Percentiles rank a stretch among this genome's conserved stretches.
Conservation (phyloP, 2,888 invertebrate genomes). For the Erebia epiphron region DNA sequence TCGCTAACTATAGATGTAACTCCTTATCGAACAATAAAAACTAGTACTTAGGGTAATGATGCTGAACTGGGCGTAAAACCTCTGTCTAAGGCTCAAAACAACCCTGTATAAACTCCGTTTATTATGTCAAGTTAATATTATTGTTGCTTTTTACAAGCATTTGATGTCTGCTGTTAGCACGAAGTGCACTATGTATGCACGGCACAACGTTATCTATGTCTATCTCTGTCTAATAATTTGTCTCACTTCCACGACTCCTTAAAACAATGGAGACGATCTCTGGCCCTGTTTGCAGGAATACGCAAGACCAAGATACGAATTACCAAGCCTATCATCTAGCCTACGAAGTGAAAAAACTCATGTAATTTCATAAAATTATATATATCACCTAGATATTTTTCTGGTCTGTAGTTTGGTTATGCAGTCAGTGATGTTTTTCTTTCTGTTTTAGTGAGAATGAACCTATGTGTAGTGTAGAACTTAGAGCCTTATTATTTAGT, state of each 20-base stretch:
- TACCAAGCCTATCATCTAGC: conserved; percentile 99
- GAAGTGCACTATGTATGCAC: conserved; percentile 45
- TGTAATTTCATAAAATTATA: conserved; percentile 88
- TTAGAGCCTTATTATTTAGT: conserved; percentile 19
- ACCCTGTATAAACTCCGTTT: conserved; percentile 40
- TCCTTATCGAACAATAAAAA: not conserved
- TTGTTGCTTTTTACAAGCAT: conserved; percentile 56
- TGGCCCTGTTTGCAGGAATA: conserved; percentile 93
- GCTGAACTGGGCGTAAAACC: not conserved
- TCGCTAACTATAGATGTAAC: not conserved
- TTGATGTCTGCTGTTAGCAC: conserved; percentile 48
- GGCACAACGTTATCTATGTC: conserved; percentile 41
- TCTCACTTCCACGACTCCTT: conserved; percentile 45
- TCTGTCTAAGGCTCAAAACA: conserved; percentile 19
- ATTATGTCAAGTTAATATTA: conserved; percentile 49
- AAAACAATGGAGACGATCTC: conserved; percentile 72
- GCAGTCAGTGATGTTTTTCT: conserved; percentile 25
- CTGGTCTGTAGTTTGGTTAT: conserved; percentile 36
- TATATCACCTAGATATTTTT: conserved; percentile 65
- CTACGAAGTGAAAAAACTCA: conserved; percentile 99
- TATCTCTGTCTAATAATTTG: conserved; percentile 39
- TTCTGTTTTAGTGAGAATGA: conserved; percentile 31
- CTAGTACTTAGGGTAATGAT: not conserved
- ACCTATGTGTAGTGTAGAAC: conserved; percentile 29
- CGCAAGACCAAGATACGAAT: conserved; percentile 93